These are phyloP conservation scores for Myiagra hebetior DNA, from an alignment of 2,113 vertebrate species.

Conservation along the genomic window DNA sequence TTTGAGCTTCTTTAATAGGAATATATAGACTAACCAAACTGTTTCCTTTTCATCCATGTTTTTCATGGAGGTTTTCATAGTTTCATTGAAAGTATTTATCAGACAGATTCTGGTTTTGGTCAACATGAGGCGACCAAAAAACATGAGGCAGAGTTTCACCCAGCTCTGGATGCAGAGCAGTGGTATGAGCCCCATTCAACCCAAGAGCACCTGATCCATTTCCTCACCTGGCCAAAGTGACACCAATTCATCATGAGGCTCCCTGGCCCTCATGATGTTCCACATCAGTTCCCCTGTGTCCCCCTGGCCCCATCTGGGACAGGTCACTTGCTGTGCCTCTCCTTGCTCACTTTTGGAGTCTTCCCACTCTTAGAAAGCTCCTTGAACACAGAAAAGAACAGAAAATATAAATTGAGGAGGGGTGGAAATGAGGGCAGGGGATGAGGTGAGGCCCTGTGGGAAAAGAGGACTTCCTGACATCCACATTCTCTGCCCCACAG, in stretches of 20 bases:
- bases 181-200: neutral
- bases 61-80: neutral
- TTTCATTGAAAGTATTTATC: neutral
- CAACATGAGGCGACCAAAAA: fast-evolving
- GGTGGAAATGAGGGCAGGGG: neutral
- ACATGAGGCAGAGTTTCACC: neutral
- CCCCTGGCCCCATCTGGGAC: neutral
- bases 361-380: neutral
- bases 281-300: neutral
- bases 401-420: neutral
- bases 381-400: neutral
- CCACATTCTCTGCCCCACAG: neutral
- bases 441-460: neutral
- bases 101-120: neutral
- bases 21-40: fast-evolving
- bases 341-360: neutral
- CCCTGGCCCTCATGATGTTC: neutral
- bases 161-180: too few species aligned
- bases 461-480: neutral
- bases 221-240: neutral
- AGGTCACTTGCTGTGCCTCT: neutral
- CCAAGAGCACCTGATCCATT: too few species aligned
- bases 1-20: neutral
- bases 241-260: fast-evolving
- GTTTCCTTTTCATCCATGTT: neutral